These are phyloP conservation scores for Macrosteles quadrilineatus DNA, from an alignment of 1,140 invertebrate species.

Conservation along the genomic window DNA sequence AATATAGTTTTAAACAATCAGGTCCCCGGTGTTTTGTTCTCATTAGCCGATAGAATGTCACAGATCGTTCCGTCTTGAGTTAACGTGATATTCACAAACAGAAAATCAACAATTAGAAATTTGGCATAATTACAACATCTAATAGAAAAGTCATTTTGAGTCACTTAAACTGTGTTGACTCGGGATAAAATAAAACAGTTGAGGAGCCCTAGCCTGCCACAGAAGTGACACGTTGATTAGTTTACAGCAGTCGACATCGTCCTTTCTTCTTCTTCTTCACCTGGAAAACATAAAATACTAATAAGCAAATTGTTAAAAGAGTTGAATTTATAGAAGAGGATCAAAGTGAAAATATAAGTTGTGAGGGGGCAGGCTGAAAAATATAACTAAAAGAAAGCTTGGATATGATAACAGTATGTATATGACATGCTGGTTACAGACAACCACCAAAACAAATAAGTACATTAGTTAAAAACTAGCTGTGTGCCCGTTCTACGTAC, in stretches of 20 bases:
- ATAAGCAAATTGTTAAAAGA: not conserved
- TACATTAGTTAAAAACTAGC: too few species aligned
- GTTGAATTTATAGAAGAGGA: not conserved
- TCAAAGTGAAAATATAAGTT: too few species aligned
- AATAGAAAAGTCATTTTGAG: conserved; percentile 22
- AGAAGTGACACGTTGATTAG: not conserved
- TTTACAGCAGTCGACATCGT: conserved; percentile 40
- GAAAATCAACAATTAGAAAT: conserved; percentile 27
- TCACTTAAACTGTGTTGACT: conserved; percentile 25
- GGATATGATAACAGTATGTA: too few species aligned
- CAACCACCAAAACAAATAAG: too few species aligned
- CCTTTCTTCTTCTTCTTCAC: conserved; percentile 43
- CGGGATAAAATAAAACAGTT: conserved; percentile 11
- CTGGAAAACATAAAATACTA: not conserved
- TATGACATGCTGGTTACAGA: too few species aligned
- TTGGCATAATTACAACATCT: conserved; percentile 25
- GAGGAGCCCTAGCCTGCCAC: not conserved
- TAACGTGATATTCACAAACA: conserved; percentile 9
- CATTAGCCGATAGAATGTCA: not conserved
- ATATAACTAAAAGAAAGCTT: too few species aligned
- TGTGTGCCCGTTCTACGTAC: too few species aligned
- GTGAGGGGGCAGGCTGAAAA: too few species aligned
- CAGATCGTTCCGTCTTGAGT: conserved; percentile 21
- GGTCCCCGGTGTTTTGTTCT: conserved; percentile 3
- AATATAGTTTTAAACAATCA: conserved; percentile 14